These are phyloP conservation scores for Pteropus rufus DNA, from an alignment of 2,797 vertebrate species.

Conservation along the genomic window DNA sequence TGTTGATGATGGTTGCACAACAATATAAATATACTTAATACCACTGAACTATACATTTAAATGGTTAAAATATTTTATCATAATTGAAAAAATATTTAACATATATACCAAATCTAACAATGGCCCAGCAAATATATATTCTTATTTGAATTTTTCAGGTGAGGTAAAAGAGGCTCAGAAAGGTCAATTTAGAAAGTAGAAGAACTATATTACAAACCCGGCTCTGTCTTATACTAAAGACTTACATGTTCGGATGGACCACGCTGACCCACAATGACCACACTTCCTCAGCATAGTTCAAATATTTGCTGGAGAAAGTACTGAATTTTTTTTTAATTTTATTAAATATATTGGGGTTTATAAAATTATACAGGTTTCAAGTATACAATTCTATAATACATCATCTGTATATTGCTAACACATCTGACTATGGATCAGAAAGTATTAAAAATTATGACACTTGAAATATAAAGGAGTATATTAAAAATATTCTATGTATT, in stretches of 20 bases:
- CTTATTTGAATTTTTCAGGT: not conserved
- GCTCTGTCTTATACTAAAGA: not conserved
- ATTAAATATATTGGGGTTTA: no score
- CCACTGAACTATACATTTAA: not conserved
- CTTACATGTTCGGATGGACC: not conserved
- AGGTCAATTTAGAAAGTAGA: not conserved
- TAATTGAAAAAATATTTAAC: not conserved
- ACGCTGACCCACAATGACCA: not conserved
- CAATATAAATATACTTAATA: not conserved
- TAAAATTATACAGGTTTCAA: no score
- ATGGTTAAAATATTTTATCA: not conserved
- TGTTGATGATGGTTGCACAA: not conserved
- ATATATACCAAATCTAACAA: not conserved
- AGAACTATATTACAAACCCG: not conserved
- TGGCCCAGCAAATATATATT: not conserved
- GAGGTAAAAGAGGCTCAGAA: not conserved
- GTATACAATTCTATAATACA: no score
- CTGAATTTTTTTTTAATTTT: not conserved
- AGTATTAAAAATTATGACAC: not conserved
- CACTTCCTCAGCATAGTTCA: not conserved
- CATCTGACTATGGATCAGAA: not conserved
- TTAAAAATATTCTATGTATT: not conserved
- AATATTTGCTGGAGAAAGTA: not conserved
- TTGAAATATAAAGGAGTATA: not conserved
- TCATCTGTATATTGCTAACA: no score